Evolutionary conservation across 2,888 invertebrate genomes (phyloP), one percentile per base, ranked within the genome.

Genomic region (Alloscopus bannaensis): DNA sequence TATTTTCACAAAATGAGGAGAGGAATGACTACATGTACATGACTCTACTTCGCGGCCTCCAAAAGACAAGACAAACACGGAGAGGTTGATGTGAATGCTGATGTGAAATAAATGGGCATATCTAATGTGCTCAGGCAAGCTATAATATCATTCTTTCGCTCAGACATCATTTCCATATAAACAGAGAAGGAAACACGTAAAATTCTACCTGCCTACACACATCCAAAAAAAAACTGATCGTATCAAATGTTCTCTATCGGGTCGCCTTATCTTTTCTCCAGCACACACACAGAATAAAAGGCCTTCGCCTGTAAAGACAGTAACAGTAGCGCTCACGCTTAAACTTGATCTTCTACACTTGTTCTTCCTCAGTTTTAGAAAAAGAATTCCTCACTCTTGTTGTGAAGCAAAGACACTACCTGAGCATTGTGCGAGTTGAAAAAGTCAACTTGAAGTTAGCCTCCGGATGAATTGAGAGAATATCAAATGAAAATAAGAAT

Each of bases 111-210:
- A 55, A 55, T 55, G 55, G 55, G n/a, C n/a, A n/a, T n/a, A n/a
- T n/a, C 6, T 55, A 55, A 24, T 24, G 26, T 11, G 24, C 3
- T 28, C 3, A 20, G 11, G 29, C 31, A 40, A 36, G 28, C 55
- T 28, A n/a, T n/a, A n/a, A n/a, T n/a, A n/a, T n/a, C n/a, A n/a
- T n/a, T n/a, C n/a, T n/a, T n/a, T n/a, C n/a, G n/a, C n/a, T n/a
- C n/a, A n/a, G n/a, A 42, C 57, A 57, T 40, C 55, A 57, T 40
- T 68, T 69, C 57, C 68, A 57, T 69, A 31, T 57, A 66, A 66
- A 69, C n/a, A n/a, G n/a, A n/a, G 47, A 36, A 68, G 16, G 55
- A 13, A 18, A 55, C 20, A 50, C 26, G 16, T 22, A 68, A 68
- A 68, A n/a, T n/a, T n/a, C 28, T 68, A 36, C 36, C 68, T 68